Base-by-base conservation (phyloP, 2,888 invertebrate species). In the Pinctada fucata region DNA sequence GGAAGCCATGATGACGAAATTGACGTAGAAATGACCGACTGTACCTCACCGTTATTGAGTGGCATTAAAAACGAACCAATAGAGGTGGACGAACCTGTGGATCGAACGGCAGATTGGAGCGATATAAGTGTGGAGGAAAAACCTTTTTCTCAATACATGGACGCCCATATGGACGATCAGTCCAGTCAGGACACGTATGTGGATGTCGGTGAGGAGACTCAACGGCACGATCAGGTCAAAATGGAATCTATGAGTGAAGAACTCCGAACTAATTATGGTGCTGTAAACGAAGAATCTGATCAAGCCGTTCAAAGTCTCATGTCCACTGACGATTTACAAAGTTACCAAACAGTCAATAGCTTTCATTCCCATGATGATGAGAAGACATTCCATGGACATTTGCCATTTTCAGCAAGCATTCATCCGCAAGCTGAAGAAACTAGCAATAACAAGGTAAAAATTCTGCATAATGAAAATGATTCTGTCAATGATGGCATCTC, bases 41-140 rank as follows among this genome's bases (percentile, higher is more conserved):
- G 49, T 64, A 51, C 58, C 1, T 58, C 63, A 16, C 45, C 45
- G 51, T 50, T n/a, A n/a, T 45, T n/a, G 47, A n/a, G 13, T 68
- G 16, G 31, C 16, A 66, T 50, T 8, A 74, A 74, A 66, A 10
- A 48, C 31, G 74, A 74, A 31, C 58, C 64, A 6, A 76, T 71
- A n/a, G 47, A 10, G 48, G 45, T 58, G 31, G 72, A 72, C n/a
- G 72, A 78, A 10, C n/a, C 51, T 52, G 58, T 51, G 2, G 31
- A 67, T 2, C 13, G 58, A 6, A 50, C 31, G 63, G 16, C 74
- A n/a, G 63, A 63, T 31, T 74, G 74, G 74, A 65, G 66, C 50
- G 74, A 74, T 16, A 74, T 74, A 5, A 74, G 66, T 65, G 66
- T 45, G n/a, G 74, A 74, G 10, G 74, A 65, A 47, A 74, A 74